Evolutionary conservation across 2,113 vertebrate genomes (phyloP), one percentile per base, ranked within the genome.

Genomic region (Oplegnathus fasciatus): DNA sequence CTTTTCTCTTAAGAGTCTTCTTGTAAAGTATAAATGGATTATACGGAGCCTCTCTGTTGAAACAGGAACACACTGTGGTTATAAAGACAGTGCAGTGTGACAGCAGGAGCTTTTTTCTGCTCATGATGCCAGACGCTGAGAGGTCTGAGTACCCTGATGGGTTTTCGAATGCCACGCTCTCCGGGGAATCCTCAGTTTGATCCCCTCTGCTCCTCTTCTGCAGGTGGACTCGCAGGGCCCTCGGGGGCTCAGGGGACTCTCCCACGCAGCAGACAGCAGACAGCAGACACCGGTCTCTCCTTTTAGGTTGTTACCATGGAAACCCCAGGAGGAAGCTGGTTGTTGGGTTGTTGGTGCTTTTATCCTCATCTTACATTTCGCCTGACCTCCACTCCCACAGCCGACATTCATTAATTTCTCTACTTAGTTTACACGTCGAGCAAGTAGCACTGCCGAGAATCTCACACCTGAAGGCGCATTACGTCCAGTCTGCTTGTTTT

Each of bases 261-360:
- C 86, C 86, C 70, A 91, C 84, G 3, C 86, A 85, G 57, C 14
- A 30, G 46, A 82, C 67, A 85, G 57, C 14, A 30, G 46, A 82
- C 67, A 65, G 58, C 64, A 74, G 22, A 40, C 65, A 11, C 32
- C 34, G 30, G 42, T 14, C 9, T 62, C 22, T 20, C 37, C 84
- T 67, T 90, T 83, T 78, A 85, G 87, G 80, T 14, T 78, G 90
- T 92, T 91, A 37, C 92, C 87, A 93, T 93, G 78, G 93, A 73
- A 92, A 95, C 91, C 65, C 22, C 52, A 69, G 37, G 81, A 82
- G 77, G 85, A 81, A 73, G 75, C 70, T 66, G 65, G 60, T 10
- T 62, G 66, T 67, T 37, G 34, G 48, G 24, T 58, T 17, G 2
- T 83, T 58, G 46, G 4, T 58, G 34, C 8, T 14, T 13, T n/a